Base-by-base conservation (phyloP, 2,888 invertebrate species). In the Saturnia japonica region DNA sequence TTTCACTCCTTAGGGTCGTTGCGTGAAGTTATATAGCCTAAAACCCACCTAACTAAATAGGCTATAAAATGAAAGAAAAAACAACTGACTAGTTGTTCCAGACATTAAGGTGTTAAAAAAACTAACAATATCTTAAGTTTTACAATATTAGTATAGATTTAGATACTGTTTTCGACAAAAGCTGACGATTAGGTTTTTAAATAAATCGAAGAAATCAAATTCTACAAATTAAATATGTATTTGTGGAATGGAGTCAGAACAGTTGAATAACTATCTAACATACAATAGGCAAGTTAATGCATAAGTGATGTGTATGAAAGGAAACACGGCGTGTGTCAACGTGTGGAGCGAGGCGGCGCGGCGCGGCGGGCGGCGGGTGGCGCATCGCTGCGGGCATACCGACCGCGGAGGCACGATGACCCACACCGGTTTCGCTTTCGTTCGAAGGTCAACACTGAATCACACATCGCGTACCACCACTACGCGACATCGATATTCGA, bases 351-450 rank as follows among this genome's bases (percentile, higher is more conserved):
- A n/a, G 70, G 73, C 70, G 75, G 73, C 71, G 69, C 74, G 74
- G n/a, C n/a, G 51, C 69, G 72, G 67, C 70, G 71, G 70, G 73
- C 67, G 72, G 47, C n/a, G n/a, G n/a, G n/a, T n/a, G 34, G 51
- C 64, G 69, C 60, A 54, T 25, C 25, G n/a, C 25, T 70, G 74
- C 72, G 75, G 69, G 74, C 73, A 68, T 67, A 71, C 74, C 71
- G 75, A 69, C 75, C 73, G 76, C 72, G 68, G 74, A 75, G 82
- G 90, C 87, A 73, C 90, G 88, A 87, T 88, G 90, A 91, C 91
- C 91, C 80, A 86, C 91, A 90, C 90, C 90, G 91, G 92, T 91
- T 93, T 93, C 90, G 85, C 91, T 92, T 91, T 93, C 92, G 85
- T 88, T 77, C 87, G 88, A 93, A 93, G 93, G 93, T 93, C 90